Conservation (phyloP, 2,113 vertebrate species). For the Anolis carolinensis region DNA sequence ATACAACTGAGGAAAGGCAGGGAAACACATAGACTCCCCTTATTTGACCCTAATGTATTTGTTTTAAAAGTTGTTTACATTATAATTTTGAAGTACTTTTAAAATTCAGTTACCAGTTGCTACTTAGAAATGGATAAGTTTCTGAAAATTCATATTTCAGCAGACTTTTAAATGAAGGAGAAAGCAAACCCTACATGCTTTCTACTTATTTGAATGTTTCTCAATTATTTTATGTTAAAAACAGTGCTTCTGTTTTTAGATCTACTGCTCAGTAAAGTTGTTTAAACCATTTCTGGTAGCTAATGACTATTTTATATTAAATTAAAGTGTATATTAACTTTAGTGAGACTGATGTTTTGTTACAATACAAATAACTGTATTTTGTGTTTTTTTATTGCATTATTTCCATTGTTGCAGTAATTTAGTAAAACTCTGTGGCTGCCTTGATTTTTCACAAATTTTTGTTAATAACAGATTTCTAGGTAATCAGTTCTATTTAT, state of each 20-base stretch:
- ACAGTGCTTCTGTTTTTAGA: conserved; percentile 92
- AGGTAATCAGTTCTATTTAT: conserved; percentile 94
- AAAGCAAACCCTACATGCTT: conserved; percentile 81
- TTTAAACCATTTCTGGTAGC: conserved; percentile 89
- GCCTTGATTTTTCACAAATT: conserved; percentile 90
- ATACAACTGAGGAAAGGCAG: conserved; percentile 80
- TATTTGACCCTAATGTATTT: conserved; percentile 71
- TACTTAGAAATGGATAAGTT: conserved; percentile 76
- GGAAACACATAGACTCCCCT: conserved; percentile 79
- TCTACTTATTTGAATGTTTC: conserved; percentile 93
- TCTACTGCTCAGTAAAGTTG: conserved; percentile 87
- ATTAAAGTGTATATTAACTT: conserved; percentile 87
- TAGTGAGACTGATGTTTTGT: conserved; percentile 87
- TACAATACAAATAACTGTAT: conserved; percentile 87
- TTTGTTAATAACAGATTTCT: conserved; percentile 86
- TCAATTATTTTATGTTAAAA: conserved; percentile 88
- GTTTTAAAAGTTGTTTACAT: conserved; percentile 76
- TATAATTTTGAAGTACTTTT: conserved; percentile 79
- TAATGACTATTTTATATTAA: conserved; percentile 89
- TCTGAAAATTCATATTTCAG: conserved; percentile 78
- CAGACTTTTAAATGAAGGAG: conserved; percentile 81
- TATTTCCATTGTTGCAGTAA: conserved; percentile 87
- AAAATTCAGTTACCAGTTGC: conserved; percentile 78
- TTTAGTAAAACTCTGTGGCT: conserved; percentile 86
- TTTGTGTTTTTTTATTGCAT: conserved; percentile 83